Percentiles rank a stretch among this genome's conserved stretches.
Conservation (phyloP, 2,113 vertebrate genomes). For the Glaucidium brasilianum region DNA sequence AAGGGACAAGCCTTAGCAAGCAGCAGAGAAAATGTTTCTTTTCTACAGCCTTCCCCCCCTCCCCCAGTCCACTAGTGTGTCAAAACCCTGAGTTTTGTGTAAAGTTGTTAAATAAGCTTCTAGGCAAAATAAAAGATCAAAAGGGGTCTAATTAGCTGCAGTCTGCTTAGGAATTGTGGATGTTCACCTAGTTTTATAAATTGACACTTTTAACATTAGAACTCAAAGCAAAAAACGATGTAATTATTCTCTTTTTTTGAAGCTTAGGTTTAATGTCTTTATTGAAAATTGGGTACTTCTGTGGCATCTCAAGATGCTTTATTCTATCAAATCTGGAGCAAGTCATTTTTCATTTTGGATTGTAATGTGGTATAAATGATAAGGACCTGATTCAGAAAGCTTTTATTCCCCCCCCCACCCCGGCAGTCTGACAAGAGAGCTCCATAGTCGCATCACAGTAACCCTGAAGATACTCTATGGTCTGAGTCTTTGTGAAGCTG, state of each 20-base stretch:
- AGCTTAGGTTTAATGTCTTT: slow-evolving; percentile 70
- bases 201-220: slow-evolving; percentile 70
- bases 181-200: slow-evolving; percentile 74
- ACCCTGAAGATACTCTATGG: slow-evolving; percentile 61
- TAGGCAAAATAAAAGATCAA: slow-evolving; percentile 71
- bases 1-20: neutral
- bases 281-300: slow-evolving; percentile 64
- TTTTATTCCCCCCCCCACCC: neutral
- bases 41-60: neutral
- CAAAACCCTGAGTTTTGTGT: slow-evolving; percentile 52
- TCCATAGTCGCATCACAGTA: slow-evolving; percentile 50
- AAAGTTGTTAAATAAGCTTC: slow-evolving; percentile 69
- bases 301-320: slow-evolving; percentile 68
- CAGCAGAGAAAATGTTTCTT: neutral
- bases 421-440: slow-evolving; percentile 27
- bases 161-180: slow-evolving; percentile 60
- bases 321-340: slow-evolving; percentile 67
- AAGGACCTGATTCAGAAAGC: slow-evolving; percentile 58
- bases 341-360: slow-evolving; percentile 70
- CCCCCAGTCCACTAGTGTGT: neutral
- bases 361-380: slow-evolving; percentile 69
- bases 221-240: slow-evolving; percentile 68
- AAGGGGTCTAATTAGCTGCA: slow-evolving; percentile 70
- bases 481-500: slow-evolving; percentile 40
- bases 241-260: slow-evolving; percentile 71